Evolutionary conservation across 1,140 invertebrate species (phyloP), one percentile per base, ranked within the genome.

Genomic region (Nasonia longicornis): DNA sequence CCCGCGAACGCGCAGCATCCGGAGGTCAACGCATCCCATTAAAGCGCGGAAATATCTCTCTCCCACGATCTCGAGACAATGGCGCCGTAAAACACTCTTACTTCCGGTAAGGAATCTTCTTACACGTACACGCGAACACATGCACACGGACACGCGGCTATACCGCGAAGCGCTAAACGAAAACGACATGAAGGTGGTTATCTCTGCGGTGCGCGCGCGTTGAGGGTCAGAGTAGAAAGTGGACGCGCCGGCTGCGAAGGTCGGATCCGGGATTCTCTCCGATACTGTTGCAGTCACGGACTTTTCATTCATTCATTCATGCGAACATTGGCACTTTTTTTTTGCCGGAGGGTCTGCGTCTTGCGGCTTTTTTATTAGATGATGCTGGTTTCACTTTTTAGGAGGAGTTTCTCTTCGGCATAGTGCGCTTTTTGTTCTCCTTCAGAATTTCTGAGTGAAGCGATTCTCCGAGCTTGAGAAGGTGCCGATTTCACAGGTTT

Each of bases 151-250:
- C 8, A 29, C 8, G 2, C 10, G 26, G 26, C 64, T 31, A 31
- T 29, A 67, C 3, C 35, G 22, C 48, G 29, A n/a, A 42, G 35
- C 64, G n/a, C 48, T 52, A 48, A 80, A 80, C 42, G 79, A 80
- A 80, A 80, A 80, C 79, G 79, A 80, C 71, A 80, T 80, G 71
- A 75, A 67, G 72, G 58, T 66, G 29, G 73, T 79, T 72, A 73
- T 79, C 63, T 77, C n/a, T 67, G 52, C 45, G 42, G 48, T 63
- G 26, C 31, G 31, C 26, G 26, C 31, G 48, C 52, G 63, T 8
- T 70, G 79, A 84, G 87, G 88, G 88, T 89, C 87, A 88, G 85
- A 89, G 85, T 89, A 89, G 88, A 89, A 89, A 89, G 88, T 89
- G 88, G 84, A 82, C 71, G 66, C 83, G 78, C 79, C 63, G 64